Percentiles rank a stretch among this genome's conserved stretches.
Evolutionary conservation across 2,113 vertebrate species (phyloP).

Genomic region (Fukomys damarensis): DNA sequence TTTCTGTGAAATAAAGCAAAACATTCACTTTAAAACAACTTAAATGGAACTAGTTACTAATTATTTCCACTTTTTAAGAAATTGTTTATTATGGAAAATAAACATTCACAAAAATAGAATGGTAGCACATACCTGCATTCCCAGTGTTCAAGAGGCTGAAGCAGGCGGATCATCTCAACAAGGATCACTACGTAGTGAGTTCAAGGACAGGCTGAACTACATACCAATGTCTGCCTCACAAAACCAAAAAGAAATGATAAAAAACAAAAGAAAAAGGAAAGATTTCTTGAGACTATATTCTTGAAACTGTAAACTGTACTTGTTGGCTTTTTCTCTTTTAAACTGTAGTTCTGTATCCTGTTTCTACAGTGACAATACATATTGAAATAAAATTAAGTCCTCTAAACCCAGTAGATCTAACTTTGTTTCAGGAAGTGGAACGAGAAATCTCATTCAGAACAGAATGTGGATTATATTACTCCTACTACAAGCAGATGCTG

Average conservation of each 20-base stretch:
- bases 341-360: background rate
- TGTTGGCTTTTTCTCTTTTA: background rate
- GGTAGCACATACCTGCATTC: background rate
- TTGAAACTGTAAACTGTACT: background rate
- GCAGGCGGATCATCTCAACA: background rate
- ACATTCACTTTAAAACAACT: background rate
- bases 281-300: background rate
- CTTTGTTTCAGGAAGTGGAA: conserved; percentile 94
- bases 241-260: background rate
- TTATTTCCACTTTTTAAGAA: background rate
- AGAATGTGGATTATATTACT: conserved; percentile 98
- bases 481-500: conserved; percentile 99
- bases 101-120: background rate
- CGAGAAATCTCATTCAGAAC: conserved; percentile 99
- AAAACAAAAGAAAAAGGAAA: background rate
- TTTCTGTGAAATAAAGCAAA: conserved; percentile 45
- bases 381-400: conserved; percentile 13
- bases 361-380: background rate
- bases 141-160: background rate
- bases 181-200: background rate
- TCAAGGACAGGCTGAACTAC: background rate
- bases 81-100: background rate
- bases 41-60: background rate
- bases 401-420: background rate
- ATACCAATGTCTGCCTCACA: background rate